A percentile compares a stretch with the other conserved stretches of the same genome.
These are phyloP conservation scores for Betta splendens DNA, from an alignment of 2,797 vertebrate species.

Conservation along the genomic window DNA sequence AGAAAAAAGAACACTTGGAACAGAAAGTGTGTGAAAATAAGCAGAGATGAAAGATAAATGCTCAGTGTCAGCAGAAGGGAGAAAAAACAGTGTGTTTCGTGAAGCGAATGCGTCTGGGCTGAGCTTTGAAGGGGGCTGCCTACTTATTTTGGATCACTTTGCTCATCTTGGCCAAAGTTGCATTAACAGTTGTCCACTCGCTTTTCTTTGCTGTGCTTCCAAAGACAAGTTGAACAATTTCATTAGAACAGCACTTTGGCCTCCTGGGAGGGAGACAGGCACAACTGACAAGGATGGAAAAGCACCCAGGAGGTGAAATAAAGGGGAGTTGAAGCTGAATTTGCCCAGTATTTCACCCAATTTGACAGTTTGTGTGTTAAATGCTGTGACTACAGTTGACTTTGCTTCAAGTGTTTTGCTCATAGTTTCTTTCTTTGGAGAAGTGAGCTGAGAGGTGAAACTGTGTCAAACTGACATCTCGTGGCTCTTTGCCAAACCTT, in stretches of 20 bases:
- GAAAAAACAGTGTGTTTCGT: slow-evolving; percentile 57
- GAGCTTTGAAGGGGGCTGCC: slow-evolving; percentile 43
- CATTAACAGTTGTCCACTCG: slow-evolving; percentile 55
- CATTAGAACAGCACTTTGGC: slow-evolving; percentile 63
- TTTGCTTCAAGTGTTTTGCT: slow-evolving; percentile 32
- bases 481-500: slow-evolving; percentile 33
- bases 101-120: slow-evolving; percentile 40
- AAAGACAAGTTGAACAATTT: slow-evolving; percentile 74
- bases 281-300: slow-evolving; percentile 46
- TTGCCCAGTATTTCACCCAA: slow-evolving; percentile 44
- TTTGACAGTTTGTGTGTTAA: slow-evolving; percentile 47
- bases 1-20: slow-evolving; percentile 21
- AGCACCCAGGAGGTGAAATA: slow-evolving; percentile 18
- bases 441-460: slow-evolving; percentile 27
- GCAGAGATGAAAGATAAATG: slow-evolving; percentile 29
- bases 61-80: slow-evolving; percentile 26
- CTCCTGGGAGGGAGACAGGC: slow-evolving; percentile 57
- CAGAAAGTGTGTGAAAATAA: slow-evolving; percentile 19
- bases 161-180: slow-evolving; percentile 54
- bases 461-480: slow-evolving; percentile 40
- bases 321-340: slow-evolving; percentile 16
- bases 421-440: slow-evolving; percentile 20
- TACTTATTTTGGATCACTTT: slow-evolving; percentile 51
- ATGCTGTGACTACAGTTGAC: slow-evolving; percentile 27
- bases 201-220: slow-evolving; percentile 69